Percentiles rank a stretch among this genome's conserved stretches.
Evolutionary conservation across 2,888 invertebrate genomes (phyloP).

Genomic region (Eilema depressum): DNA sequence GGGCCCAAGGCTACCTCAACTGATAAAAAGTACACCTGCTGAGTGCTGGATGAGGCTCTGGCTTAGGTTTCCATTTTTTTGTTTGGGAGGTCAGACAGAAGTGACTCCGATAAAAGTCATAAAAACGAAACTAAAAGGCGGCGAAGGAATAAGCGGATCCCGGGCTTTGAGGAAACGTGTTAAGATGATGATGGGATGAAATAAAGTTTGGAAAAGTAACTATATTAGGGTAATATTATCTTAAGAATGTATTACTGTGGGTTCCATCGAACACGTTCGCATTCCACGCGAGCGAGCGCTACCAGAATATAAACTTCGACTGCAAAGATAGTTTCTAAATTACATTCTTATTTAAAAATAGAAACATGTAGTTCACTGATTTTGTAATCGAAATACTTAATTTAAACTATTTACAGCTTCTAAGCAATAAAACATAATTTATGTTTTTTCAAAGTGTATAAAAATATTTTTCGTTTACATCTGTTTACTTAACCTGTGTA

Average conservation of each 20-base stretch:
- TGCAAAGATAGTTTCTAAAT: slow-evolving; percentile 1
- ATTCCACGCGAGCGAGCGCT: neutral
- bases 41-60: no score
- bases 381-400: neutral
- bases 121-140: no score
- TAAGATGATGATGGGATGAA: no score
- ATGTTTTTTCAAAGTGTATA: neutral
- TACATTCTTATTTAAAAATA: neutral
- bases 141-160: no score
- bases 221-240: neutral
- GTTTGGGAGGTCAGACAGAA: no score
- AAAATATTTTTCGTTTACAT: neutral
- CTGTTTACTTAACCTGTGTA: neutral
- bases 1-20: no score
- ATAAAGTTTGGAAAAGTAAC: neutral
- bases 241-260: neutral
- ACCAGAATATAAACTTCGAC: neutral
- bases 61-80: no score
- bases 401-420: neutral
- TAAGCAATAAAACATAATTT: neutral
- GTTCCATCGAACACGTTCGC: neutral
- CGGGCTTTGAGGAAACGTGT: no score
- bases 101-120: no score
- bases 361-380: neutral
- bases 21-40: no score